Evolutionary conservation across 2,888 invertebrate genomes (phyloP), one percentile per base, ranked within the genome.

Genomic region (Phytoseiulus persimilis): DNA sequence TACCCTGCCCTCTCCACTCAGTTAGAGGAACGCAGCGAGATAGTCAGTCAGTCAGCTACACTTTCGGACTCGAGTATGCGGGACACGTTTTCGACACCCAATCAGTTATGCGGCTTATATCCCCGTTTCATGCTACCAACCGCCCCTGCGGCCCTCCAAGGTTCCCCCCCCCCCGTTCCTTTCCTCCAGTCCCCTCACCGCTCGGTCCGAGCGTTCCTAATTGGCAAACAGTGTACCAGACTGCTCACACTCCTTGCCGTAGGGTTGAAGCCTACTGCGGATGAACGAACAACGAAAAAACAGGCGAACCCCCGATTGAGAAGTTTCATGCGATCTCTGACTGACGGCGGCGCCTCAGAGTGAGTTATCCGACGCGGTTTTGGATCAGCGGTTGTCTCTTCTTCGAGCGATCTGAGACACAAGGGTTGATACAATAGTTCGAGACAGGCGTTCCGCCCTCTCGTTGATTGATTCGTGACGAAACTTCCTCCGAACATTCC

Each of bases 51-150:
- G 65, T 65, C 65, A 65, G 65, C 65, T 65, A 65, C 87, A 32
- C 39, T 45, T 87, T 23, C 87, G 32, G 87, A 87, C 33, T 87
- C n/a, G 87, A 33, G 87, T 87, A 87, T 87, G 87, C 87, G 87
- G 45, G 87, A 87, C 87, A 87, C 87, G 87, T 87, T 45, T 33
- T 87, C 87, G 87, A 87, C 87, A 87, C 87, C 87, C 87, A 87
- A 87, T 87, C 87, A 87, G 87, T 87, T 87, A 87, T 87, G 87
- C 87, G 87, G 87, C 87, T 87, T 87, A 87, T 39, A 28, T 87
- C 45, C 87, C 33, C 87, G 28, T 87, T n/a, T 31, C 87, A 87
- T 33, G 39, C 31, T 23, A 33, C 33, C 33, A 39, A 0, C 33
- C 28, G 32, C 83, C 32, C 18, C 31, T 23, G 33, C 33, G 14